Percentiles rank a stretch among this genome's conserved stretches.
phyloP scores from a whole-genome alignment of 2,888 invertebrate genomes.

The Halictus quadricinctus region DNA sequence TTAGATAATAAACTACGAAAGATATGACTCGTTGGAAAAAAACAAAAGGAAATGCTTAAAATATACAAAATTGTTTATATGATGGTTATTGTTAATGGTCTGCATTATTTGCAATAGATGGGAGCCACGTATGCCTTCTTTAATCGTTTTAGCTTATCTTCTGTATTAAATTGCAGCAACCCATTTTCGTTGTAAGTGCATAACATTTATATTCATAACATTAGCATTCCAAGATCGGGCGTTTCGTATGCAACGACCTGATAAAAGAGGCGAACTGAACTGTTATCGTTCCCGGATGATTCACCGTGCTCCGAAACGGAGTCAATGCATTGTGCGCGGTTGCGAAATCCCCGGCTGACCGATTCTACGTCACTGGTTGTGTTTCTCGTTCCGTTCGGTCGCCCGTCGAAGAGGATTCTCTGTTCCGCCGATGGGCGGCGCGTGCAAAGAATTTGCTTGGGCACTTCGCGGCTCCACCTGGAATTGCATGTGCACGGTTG shows the following conservation, averaged over 20 bases:
- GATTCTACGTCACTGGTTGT: neutral
- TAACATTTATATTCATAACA: neutral
- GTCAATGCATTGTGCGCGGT: neutral
- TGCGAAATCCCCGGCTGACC: neutral
- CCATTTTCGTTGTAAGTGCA: too few species aligned
- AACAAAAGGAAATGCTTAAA: too few species aligned
- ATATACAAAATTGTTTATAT: too few species aligned
- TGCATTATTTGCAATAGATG: too few species aligned
- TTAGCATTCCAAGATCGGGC: neutral
- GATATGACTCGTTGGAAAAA: too few species aligned
- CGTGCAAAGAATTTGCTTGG: neutral
- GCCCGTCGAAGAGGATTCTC: neutral
- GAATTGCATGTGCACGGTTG: neutral
- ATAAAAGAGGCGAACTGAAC: neutral
- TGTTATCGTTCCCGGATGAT: neutral
- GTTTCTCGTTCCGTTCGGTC: neutral
- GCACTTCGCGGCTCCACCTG: conserved; percentile 10
- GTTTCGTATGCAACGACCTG: neutral
- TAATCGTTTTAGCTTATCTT: too few species aligned
- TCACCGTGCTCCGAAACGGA: neutral
- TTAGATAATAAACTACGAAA: too few species aligned
- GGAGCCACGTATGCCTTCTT: too few species aligned
- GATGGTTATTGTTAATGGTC: too few species aligned
- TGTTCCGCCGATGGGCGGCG: neutral
- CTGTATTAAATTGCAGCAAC: too few species aligned